Conservation (phyloP, 2,888 invertebrate genomes). For the Clitarchus hookeri region DNA sequence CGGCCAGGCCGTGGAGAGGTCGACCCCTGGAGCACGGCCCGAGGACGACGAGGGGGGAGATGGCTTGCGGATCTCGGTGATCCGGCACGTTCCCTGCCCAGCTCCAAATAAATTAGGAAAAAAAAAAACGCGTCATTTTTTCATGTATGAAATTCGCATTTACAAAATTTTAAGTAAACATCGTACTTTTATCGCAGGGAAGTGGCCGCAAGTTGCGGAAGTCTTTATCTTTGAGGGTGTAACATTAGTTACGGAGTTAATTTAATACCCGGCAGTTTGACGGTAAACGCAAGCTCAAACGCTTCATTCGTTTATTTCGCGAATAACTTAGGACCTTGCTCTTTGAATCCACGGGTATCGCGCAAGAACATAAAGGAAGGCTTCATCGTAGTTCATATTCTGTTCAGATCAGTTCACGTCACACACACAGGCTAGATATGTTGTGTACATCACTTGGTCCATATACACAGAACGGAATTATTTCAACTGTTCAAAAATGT, state of each 20-base stretch:
- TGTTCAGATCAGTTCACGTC: neutral
- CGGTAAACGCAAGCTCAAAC: neutral
- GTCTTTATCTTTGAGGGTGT: neutral
- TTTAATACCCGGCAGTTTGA: neutral
- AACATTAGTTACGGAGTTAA: neutral
- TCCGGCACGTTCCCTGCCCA: slow-evolving; percentile 35
- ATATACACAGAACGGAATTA: too few relatives aligned
- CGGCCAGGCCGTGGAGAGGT: neutral
- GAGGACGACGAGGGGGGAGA: neutral
- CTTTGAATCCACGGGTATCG: neutral
- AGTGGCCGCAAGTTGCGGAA: neutral
- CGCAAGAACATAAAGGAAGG: neutral
- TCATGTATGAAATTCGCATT: slow-evolving; percentile 10
- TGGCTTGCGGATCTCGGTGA: slow-evolving; percentile 34
- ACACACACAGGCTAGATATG: too few relatives aligned
- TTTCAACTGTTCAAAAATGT: too few relatives aligned
- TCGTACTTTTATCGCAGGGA: neutral
- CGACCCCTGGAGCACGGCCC: neutral
- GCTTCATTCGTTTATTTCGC: neutral
- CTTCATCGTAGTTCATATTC: neutral
- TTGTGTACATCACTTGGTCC: too few relatives aligned
- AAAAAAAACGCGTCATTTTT: slow-evolving; percentile 22
- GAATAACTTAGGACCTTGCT: neutral
- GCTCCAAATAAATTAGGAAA: slow-evolving; percentile 33
- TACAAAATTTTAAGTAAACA: neutral